Percentiles rank a stretch among this genome's conserved stretches.
Conservation (phyloP, 1,140 invertebrate genomes). For the Drosophila lini region DNA sequence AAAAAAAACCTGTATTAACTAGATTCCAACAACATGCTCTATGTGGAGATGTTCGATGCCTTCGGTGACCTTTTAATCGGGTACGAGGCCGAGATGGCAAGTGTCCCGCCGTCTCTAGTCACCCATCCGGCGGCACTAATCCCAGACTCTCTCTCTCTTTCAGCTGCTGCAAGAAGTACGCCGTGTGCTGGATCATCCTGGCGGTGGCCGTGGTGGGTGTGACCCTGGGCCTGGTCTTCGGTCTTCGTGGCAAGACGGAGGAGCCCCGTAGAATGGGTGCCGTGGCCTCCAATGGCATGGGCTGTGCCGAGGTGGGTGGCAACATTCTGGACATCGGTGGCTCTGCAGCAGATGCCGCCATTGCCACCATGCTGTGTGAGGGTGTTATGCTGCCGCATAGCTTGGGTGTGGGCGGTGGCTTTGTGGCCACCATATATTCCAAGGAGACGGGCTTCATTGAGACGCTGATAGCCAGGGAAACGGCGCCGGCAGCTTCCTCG, state of each 20-base stretch:
- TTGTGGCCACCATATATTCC: conserved; percentile 92
- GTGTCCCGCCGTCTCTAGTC: conserved; percentile 8
- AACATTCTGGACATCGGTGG: conserved; percentile 90
- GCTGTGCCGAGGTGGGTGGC: conserved; percentile 90
- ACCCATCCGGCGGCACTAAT: background rate
- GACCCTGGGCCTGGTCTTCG: conserved; percentile 65
- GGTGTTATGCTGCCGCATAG: conserved; percentile 94
- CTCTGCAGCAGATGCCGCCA: conserved; percentile 94
- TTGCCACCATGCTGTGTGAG: conserved; percentile 94
- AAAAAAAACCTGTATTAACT: background rate
- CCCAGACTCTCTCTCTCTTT: too few relatives aligned
- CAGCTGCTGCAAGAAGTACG: conserved; percentile 59
- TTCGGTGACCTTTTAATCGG: conserved; percentile 41
- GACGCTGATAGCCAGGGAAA: conserved; percentile 92
- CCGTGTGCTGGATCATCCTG: conserved; percentile 66
- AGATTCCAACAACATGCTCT: conserved; percentile 13
- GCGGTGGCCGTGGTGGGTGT: conserved; percentile 54
- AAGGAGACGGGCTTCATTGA: conserved; percentile 86
- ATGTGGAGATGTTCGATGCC: conserved; percentile 30
- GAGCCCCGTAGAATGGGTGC: conserved; percentile 85
- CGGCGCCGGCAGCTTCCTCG: conserved; percentile 89
- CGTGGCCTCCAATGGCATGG: conserved; percentile 90
- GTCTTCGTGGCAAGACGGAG: conserved; percentile 34
- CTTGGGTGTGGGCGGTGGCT: conserved; percentile 95
- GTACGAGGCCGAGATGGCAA: conserved; percentile 37